Evolutionary conservation across 37 sponge, comb jelly and placozoan genomes (phyloP), one percentile per base, ranked within the genome.

Genomic region (Ephydatia muelleri): DNA sequence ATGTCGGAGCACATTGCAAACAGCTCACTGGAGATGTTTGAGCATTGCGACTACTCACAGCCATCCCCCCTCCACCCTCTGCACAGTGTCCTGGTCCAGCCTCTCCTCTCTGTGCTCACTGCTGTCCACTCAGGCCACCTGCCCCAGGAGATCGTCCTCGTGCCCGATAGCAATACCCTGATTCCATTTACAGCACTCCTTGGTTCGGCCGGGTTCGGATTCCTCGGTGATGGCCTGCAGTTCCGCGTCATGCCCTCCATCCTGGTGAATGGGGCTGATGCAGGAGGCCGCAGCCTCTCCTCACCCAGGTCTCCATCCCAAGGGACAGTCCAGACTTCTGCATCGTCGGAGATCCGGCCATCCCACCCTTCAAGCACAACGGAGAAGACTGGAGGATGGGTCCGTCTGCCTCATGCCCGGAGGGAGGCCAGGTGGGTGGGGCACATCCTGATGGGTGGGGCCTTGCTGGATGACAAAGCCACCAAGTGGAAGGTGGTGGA

Each of bases 311-410:
- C 36, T 23, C 65, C 3, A 32, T 93, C 16, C 87, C 90, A 11
- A 40, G 30, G 28, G 93, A 89, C 16, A 81, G 83, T 29, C 69
- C 28, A 0, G 80, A 80, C 32, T 86, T 89, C 72, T 85, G 87
- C 32, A 57, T 93, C 23, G 93, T 93, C 19, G 93, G 93, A 2
- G 89, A 93, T 69, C 93, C 90, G 11, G 49, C 75, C 49, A 93
- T 89, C 73, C 90, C 93, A 28, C 40, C 31, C 6, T 89, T 93
- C 79, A 67, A 37, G 23, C 49, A 83, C 71, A 65, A 83, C 35
- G 84, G 76, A 9, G 71, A 84, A 76, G 49, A 84, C n/a, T 86
- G 88, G 89, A 83, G 23, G 35, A 67, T 93, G 3, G 90, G 93
- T 0, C n/a, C 81, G 82, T 14, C 87, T 93, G 25, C 93, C 93